phyloP scores from a whole-genome alignment of 2,113 vertebrate genomes.

The Myxocyprinus asiaticus region DNA sequence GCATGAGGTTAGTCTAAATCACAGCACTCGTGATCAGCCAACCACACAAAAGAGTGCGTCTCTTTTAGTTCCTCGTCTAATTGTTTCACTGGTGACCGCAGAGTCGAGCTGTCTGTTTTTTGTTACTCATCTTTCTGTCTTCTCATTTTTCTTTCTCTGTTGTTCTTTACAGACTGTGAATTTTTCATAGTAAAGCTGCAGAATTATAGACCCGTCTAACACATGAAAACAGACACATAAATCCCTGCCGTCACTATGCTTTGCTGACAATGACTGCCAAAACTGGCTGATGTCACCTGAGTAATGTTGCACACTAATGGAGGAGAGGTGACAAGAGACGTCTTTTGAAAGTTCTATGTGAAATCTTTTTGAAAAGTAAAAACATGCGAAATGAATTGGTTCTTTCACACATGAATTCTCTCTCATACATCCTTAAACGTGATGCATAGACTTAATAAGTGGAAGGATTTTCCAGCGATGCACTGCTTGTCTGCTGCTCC shows the following conservation, averaged over 20 bases:
- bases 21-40: constrained; percentile 27
- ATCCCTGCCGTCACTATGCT: constrained; percentile 53
- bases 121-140: constrained; percentile 34
- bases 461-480: too few species aligned
- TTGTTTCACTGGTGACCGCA: constrained; percentile 43
- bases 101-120: constrained; percentile 27
- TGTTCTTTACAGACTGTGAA: constrained; percentile 12
- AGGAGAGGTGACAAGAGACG: not conserved
- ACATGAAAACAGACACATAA: constrained; percentile 55
- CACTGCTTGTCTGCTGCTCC: too few species aligned
- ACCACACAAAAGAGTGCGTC: constrained; percentile 30
- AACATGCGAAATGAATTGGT: too few species aligned
- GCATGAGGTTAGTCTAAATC: constrained; percentile 21
- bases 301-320: constrained; percentile 60
- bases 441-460: too few species aligned
- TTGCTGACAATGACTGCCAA: constrained; percentile 62
- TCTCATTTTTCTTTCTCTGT: not conserved
- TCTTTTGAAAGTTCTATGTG: too few species aligned
- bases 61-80: constrained; percentile 38
- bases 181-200: constrained; percentile 29
- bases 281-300: constrained; percentile 68
- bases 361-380: too few species aligned
- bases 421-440: too few species aligned
- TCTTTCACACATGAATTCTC: too few species aligned
- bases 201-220: constrained; percentile 48